phyloP scores from a whole-genome alignment of 37 sponge, comb jelly and placozoan genomes.

The Tethya wilhelma region DNA sequence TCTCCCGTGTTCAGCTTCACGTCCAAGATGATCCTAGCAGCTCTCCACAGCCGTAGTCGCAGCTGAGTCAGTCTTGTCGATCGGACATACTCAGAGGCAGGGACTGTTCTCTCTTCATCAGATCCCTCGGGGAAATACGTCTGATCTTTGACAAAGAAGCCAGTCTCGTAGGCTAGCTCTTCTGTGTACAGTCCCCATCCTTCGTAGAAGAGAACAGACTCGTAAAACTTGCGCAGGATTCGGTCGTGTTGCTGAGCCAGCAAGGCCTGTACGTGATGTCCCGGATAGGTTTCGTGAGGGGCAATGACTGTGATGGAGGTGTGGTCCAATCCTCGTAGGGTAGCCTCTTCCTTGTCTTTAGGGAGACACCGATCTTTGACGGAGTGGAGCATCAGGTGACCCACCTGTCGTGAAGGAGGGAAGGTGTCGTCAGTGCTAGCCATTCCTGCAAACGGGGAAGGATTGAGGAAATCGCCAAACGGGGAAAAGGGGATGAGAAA shows the following conservation, averaged over 20 bases:
- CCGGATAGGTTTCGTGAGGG: conserved; percentile 73
- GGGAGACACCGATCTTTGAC: conserved; percentile 22
- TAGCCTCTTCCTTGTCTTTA: conserved; percentile 18
- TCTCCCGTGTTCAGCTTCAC: conserved; percentile 50
- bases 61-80: conserved; percentile 63
- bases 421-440: background rate
- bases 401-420: conserved; percentile 17
- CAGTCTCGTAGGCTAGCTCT: conserved; percentile 65
- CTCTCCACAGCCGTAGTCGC: conserved; percentile 60
- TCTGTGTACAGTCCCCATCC: conserved; percentile 76
- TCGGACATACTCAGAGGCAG: conserved; percentile 19
- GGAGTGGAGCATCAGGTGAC: conserved; percentile 69
- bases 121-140: background rate
- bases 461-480: conserved; percentile 68
- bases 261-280: conserved; percentile 66
- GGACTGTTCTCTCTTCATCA: background rate
- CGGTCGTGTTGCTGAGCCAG: conserved; percentile 52
- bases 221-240: conserved; percentile 43
- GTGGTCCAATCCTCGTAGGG: conserved; percentile 57
- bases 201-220: conserved; percentile 59
- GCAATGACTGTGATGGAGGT: conserved; percentile 63
- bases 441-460: conserved; percentile 58
- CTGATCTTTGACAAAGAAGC: conserved; percentile 45
- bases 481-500: conserved; percentile 63
- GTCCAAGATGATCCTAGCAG: conserved; percentile 68